Percentiles rank a stretch among this genome's conserved stretches.
phyloP scores from a whole-genome alignment of 1,140 invertebrate species.

The Papilio polyxenes region DNA sequence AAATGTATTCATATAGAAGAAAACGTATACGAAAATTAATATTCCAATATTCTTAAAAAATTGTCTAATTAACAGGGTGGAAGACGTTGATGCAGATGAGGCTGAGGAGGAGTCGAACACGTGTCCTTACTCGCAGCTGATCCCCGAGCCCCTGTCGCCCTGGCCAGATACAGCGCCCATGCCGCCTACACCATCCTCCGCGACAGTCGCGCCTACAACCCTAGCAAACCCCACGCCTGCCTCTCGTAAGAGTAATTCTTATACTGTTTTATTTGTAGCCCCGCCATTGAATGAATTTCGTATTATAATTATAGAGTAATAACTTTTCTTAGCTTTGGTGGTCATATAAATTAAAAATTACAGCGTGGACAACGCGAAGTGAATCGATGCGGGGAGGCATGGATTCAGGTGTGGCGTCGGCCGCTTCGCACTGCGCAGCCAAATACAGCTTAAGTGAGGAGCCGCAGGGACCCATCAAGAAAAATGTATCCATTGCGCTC shows the following conservation, averaged over 20 bases:
- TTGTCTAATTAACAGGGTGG: background rate
- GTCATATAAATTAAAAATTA: background rate
- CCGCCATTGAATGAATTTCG: too few species aligned
- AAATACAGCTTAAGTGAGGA: slow-evolving; percentile 34
- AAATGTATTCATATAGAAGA: background rate
- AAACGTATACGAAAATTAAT: background rate
- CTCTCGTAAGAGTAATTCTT: background rate
- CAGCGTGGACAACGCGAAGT: slow-evolving; percentile 11
- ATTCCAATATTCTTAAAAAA: background rate
- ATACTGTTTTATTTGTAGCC: background rate
- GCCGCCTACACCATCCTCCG: background rate
- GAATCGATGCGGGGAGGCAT: slow-evolving; percentile 36
- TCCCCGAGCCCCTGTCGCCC: background rate
- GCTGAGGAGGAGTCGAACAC: background rate
- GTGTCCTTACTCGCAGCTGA: slow-evolving; percentile 49
- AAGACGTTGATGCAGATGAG: background rate
- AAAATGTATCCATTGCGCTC: slow-evolving; percentile 49
- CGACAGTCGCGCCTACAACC: background rate
- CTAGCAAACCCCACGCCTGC: background rate
- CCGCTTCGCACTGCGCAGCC: slow-evolving; percentile 46
- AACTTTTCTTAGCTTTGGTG: too few species aligned
- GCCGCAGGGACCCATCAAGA: slow-evolving; percentile 43
- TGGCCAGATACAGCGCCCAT: background rate
- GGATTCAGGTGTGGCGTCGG: slow-evolving; percentile 61
- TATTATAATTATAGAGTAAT: too few species aligned